Conservation (phyloP, 2,113 vertebrate genomes). For the Prunella fulvescens region DNA sequence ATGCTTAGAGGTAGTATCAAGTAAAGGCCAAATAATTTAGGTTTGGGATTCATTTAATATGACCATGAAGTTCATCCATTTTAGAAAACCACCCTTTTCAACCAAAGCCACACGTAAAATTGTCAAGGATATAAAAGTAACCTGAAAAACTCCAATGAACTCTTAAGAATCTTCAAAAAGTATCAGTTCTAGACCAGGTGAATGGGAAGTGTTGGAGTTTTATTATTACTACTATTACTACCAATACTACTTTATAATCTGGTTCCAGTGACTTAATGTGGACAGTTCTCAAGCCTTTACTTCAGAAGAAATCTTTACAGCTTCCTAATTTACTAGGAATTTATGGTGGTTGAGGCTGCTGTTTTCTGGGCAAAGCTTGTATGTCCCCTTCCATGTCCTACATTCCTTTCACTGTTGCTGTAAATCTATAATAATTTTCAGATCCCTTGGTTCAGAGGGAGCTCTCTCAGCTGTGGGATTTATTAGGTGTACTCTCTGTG, state of each 20-base stretch:
- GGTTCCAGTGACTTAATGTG: neutral
- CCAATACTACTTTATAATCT: neutral
- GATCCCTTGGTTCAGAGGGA: neutral
- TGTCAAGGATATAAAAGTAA: neutral
- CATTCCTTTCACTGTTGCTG: neutral
- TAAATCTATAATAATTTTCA: neutral
- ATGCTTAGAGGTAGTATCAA: neutral
- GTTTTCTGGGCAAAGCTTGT: neutral
- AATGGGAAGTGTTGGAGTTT: rapidly evolving
- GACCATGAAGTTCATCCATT: neutral
- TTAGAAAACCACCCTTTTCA: neutral
- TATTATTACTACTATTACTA: neutral
- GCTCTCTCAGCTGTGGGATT: neutral
- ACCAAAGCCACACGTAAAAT: neutral
- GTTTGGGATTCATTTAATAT: neutral
- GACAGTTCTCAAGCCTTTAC: neutral
- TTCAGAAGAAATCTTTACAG: neutral
- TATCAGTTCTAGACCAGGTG: neutral
- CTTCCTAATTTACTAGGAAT: neutral
- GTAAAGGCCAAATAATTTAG: neutral
- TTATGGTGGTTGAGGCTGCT: neutral
- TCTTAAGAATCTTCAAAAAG: neutral
- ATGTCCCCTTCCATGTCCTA: neutral
- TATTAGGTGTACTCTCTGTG: neutral
- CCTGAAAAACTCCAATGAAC: neutral